Percentiles rank a stretch among this genome's conserved stretches.
Evolutionary conservation across 2,888 invertebrate species (phyloP).

Genomic region (Muscina levida): DNA sequence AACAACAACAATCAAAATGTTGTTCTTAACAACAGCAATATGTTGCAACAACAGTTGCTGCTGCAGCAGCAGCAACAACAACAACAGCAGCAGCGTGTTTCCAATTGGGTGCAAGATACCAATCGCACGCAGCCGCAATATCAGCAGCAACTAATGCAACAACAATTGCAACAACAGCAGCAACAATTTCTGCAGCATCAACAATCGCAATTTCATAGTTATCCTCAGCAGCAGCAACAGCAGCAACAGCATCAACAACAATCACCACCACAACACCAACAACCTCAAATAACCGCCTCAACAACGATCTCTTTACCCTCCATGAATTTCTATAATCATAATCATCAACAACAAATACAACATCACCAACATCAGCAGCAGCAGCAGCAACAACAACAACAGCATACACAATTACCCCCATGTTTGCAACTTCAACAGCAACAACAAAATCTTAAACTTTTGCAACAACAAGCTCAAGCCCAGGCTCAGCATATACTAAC

Average conservation of each 20-base stretch:
- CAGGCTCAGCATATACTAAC: slow-evolving; percentile 60
- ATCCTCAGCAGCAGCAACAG: slow-evolving; percentile 64
- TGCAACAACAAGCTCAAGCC: slow-evolving; percentile 47
- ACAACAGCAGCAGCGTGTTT: slow-evolving; percentile 59
- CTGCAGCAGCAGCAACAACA: slow-evolving; percentile 56
- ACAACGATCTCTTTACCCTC: slow-evolving; percentile 65
- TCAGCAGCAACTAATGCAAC: slow-evolving; percentile 54
- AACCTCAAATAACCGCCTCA: slow-evolving; percentile 42
- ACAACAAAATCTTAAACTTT: slow-evolving; percentile 45
- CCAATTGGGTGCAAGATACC: slow-evolving; percentile 61
- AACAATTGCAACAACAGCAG: slow-evolving; percentile 54
- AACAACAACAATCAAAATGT: slow-evolving; percentile 55
- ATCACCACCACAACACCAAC: slow-evolving; percentile 60
- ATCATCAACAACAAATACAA: slow-evolving; percentile 45
- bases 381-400: slow-evolving; percentile 49
- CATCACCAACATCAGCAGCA: slow-evolving; percentile 54
- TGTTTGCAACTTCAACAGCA: slow-evolving; percentile 56
- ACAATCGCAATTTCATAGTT: slow-evolving; percentile 61
- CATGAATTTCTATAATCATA: slow-evolving; percentile 64
- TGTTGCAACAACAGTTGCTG: slow-evolving; percentile 55
- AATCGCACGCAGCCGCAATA: slow-evolving; percentile 50
- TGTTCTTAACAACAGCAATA: slow-evolving; percentile 44
- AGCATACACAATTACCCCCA: slow-evolving; percentile 44
- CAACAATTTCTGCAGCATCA: slow-evolving; percentile 16
- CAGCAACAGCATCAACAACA: slow-evolving; percentile 52